These are phyloP conservation scores for Chanos chanos DNA, from an alignment of 2,797 vertebrate genomes.

Conservation along the genomic window DNA sequence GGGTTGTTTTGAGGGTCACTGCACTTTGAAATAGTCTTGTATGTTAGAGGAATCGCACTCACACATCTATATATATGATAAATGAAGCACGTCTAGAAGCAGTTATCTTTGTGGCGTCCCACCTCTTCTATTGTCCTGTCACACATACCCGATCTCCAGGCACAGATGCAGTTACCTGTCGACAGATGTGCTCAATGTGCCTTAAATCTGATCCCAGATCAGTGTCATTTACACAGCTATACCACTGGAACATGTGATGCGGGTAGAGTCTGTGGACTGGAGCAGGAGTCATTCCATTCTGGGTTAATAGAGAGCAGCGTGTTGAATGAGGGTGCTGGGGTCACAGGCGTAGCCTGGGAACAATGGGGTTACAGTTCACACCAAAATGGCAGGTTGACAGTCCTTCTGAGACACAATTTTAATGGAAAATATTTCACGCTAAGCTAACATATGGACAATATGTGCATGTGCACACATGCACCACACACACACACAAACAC, in stretches of 20 bases:
- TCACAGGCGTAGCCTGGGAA: not conserved
- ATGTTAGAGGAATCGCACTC: conserved; percentile 13
- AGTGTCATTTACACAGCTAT: not conserved
- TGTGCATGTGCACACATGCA: too few relatives aligned
- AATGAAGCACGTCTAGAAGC: conserved; percentile 12
- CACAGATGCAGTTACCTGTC: conserved; percentile 6
- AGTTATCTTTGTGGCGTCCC: too few relatives aligned
- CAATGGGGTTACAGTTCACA: conserved; percentile 12
- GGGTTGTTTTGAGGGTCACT: not conserved
- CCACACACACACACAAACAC: too few relatives aligned
- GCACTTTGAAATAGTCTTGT: conserved; percentile 16
- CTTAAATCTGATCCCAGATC: conserved; percentile 19
- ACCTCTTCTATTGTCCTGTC: conserved; percentile 17
- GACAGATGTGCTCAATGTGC: conserved; percentile 24
- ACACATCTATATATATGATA: conserved; percentile 36
- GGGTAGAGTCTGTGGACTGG: conserved; percentile 29
- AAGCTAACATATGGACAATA: too few relatives aligned
- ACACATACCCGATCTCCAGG: conserved; percentile 1
- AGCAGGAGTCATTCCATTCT: conserved; percentile 24
- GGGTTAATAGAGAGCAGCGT: conserved; percentile 37
- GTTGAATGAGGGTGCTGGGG: not conserved
- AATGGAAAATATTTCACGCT: conserved; percentile 18
- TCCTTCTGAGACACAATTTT: conserved; percentile 17
- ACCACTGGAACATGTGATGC: conserved; percentile 27
- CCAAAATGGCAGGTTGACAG: conserved; percentile 30